Base-by-base conservation (phyloP, 2,888 invertebrate species). In the Notodonta ziczac region DNA sequence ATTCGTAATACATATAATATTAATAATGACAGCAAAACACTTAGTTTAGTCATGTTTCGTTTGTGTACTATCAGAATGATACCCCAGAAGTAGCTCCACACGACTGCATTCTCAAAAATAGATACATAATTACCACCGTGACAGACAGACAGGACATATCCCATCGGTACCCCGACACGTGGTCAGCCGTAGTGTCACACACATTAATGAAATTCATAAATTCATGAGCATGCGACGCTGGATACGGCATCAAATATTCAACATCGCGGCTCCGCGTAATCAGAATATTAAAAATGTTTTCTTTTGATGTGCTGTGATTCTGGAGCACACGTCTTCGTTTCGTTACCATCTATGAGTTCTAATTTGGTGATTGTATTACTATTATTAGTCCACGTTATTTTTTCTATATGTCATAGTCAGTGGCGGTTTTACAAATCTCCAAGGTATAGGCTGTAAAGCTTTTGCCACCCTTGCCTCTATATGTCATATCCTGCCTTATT, bases 191-290 rank as follows among this genome's bases (percentile, higher is more conserved):
- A 67, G 66, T 72, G 72, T 74, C 76, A 73, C 63, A 70, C 65
- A 63, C 73, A 82, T 82, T 86, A 86, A 87, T 87, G 80, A 76
- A 73, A 85, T 87, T 86, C 85, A 86, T 88, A 85, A 83, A 88
- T 88, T 86, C 87, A 83, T 81, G 70, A 74, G 63, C 77, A 68
- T 70, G 70, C 58, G 69, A 66, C 64, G 57, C 60, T 69, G 76
- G 64, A 70, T 76, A 70, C 70, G 71, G 67, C 80, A 84, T 85
- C 77, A 81, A 80, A 82, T 81, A 86, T 85, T 85, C 85, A 80
- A 71, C 73, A 66, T 32, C 60, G 65, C 65, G 67, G 70, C 66
- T 67, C 66, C 69, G 74, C 78, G 75, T 81, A 77, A 81, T 83
- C 79, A 74, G 83, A 84, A 86, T 86, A 84, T 86, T 85, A 82